A percentile compares a stretch with the other conserved stretches of the same genome.
Conservation (phyloP, 1,140 invertebrate species). For the Brachionus plicatilis region DNA sequence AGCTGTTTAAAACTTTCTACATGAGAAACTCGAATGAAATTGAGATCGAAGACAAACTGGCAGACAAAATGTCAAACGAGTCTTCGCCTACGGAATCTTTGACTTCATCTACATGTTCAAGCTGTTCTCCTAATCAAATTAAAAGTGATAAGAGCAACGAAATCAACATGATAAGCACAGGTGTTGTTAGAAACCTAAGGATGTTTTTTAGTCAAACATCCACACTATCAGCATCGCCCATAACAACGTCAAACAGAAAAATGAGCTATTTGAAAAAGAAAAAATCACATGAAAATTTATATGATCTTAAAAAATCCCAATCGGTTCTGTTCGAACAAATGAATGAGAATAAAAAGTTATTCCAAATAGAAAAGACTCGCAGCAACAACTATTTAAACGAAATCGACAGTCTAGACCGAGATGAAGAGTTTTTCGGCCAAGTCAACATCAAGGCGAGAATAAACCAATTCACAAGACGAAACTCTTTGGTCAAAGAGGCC, state of each 20-base stretch:
- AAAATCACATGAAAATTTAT: neutral
- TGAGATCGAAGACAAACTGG: neutral
- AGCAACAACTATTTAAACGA: conserved; percentile 15
- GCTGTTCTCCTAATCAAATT: neutral
- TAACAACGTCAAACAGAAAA: conserved; percentile 18
- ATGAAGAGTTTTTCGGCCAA: neutral
- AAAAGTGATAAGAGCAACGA: neutral
- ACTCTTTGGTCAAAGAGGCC: neutral
- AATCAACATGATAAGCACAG: conserved; percentile 26
- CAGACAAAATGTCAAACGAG: neutral
- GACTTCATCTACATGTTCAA: neutral
- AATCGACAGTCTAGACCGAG: neutral
- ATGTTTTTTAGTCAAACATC: conserved; percentile 27
- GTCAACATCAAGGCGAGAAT: neutral
- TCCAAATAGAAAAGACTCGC: neutral
- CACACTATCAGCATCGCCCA: neutral
- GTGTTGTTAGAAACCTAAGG: conserved; percentile 23
- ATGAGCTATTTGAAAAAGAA: neutral
- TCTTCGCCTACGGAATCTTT: neutral
- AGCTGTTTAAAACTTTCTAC: neutral
- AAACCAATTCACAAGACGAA: neutral
- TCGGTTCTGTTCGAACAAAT: conserved; percentile 1
- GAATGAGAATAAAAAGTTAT: neutral
- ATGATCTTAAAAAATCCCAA: conserved; percentile 12
- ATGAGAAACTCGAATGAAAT: neutral